Evolutionary conservation across 2,888 invertebrate species (phyloP), one percentile per base, ranked within the genome.

Genomic region (Anoncus sp.): DNA sequence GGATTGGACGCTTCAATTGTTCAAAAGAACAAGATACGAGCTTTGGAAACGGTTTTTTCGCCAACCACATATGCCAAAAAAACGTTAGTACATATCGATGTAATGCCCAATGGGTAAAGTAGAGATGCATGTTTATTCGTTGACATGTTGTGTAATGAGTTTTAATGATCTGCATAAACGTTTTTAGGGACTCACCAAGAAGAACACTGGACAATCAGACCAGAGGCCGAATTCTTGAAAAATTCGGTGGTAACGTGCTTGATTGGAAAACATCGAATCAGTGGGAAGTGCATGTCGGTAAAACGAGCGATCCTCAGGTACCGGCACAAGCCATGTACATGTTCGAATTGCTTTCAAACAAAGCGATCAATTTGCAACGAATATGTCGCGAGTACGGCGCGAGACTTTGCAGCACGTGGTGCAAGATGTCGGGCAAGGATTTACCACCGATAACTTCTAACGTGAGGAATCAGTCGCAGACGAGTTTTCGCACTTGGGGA

Each of bases 401-500:
- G 0, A 81, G 79, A 31, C 65, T 90, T 1, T 85, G 85, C 65
- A 57, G 77, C 9, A 43, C 65, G 4, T 90, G 90, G 90, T 24
- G 75, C 3, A 77, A 79, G 3, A 66, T 55, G 3, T 73, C 75
- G n/a, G 81, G 75, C 24, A 66, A 78, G 9, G 45, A 81, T 9
- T 83, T 85, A 3, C 27, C 83, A 1, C 71, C 79, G 24, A 83
- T 83, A 55, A 85, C 86, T 1, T 81, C 83, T 31, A 84, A 87
- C 27, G 85, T 88, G 0, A 81, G 72, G 10, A 82, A 80, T 6
- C 81, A 82, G 18, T 85, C 84, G 5, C 89, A 93, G 91, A 92
- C 92, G 75, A 82, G 87, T 12, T 91, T 93, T 22, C 89, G 91
- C 35, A 92, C 93, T 9, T 94, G 94, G 67, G 98, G 98, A 14